phyloP scores from a whole-genome alignment of 2,797 vertebrate genomes.

The Chaetophractus vellerosus region DNA sequence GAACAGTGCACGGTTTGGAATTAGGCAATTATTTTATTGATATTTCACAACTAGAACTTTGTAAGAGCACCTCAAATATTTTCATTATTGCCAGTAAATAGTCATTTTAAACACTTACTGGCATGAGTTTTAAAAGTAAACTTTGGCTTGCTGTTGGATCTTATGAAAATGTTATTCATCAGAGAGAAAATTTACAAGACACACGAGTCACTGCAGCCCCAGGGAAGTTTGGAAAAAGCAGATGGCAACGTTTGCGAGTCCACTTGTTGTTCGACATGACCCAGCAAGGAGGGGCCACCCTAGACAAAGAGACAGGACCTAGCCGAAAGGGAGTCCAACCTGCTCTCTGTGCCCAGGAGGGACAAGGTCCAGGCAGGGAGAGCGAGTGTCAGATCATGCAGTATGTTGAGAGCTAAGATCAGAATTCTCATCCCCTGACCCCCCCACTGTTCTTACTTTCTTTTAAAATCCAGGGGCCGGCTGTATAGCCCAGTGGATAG shows the following conservation, averaged over 20 bases:
- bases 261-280: not conserved
- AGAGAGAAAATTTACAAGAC: constrained; percentile 2
- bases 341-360: not conserved
- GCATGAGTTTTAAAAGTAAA: constrained; percentile 66
- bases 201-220: not conserved
- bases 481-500: no score
- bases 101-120: constrained; percentile 81
- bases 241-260: not conserved
- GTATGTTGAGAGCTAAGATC: not conserved
- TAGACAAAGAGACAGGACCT: not conserved
- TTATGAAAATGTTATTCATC: constrained; percentile 52
- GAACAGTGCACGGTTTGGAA: constrained; percentile 84
- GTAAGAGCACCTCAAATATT: constrained; percentile 86
- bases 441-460: not conserved
- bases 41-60: constrained; percentile 87
- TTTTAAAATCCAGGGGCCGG: constrained; percentile 35
- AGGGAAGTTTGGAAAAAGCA: constrained; percentile 14
- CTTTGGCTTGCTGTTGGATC: constrained; percentile 1
- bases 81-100: constrained; percentile 85
- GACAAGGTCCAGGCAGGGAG: not conserved
- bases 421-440: not conserved
- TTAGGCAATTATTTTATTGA: constrained; percentile 91
- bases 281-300: not conserved
- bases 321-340: not conserved
- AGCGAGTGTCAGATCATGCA: not conserved